Conservation (phyloP, 1,140 invertebrate genomes). For the Andricus grossulariae region DNA sequence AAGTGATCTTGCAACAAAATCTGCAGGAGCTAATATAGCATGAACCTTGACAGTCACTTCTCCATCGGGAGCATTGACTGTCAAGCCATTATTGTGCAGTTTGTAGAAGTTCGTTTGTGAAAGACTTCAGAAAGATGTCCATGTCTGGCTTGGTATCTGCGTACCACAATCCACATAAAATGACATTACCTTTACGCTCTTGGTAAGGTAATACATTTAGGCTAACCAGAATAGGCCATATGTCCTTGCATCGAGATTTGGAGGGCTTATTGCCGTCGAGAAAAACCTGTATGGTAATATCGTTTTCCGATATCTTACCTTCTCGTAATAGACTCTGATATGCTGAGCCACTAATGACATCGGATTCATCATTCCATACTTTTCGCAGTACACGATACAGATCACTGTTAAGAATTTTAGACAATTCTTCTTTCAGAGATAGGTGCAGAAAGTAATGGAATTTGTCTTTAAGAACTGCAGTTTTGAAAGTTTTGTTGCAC, state of each 20-base stretch:
- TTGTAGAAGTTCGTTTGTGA: slow-evolving; percentile 5
- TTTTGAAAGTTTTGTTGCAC: neutral
- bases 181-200: slow-evolving; percentile 39
- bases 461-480: too few relatives aligned
- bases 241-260: slow-evolving; percentile 24
- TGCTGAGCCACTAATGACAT: neutral
- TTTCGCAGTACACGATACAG: neutral
- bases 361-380: neutral
- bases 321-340: slow-evolving; percentile 7
- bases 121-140: slow-evolving; percentile 31
- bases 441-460: too few relatives aligned
- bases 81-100: slow-evolving; percentile 36
- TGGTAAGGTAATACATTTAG: slow-evolving; percentile 42
- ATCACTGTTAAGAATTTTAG: too few relatives aligned
- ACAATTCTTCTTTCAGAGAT: too few relatives aligned
- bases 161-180: slow-evolving; percentile 41
- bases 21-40: slow-evolving; percentile 32
- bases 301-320: slow-evolving; percentile 27
- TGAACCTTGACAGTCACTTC: slow-evolving; percentile 40
- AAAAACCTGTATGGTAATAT: slow-evolving; percentile 40
- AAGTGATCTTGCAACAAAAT: slow-evolving; percentile 33
- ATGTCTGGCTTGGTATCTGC: slow-evolving; percentile 19
- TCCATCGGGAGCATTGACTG: neutral
- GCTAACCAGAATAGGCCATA: slow-evolving; percentile 34
- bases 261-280: slow-evolving; percentile 34